Conservation (phyloP, 2,888 invertebrate species). For the Notodonta ziczac region DNA sequence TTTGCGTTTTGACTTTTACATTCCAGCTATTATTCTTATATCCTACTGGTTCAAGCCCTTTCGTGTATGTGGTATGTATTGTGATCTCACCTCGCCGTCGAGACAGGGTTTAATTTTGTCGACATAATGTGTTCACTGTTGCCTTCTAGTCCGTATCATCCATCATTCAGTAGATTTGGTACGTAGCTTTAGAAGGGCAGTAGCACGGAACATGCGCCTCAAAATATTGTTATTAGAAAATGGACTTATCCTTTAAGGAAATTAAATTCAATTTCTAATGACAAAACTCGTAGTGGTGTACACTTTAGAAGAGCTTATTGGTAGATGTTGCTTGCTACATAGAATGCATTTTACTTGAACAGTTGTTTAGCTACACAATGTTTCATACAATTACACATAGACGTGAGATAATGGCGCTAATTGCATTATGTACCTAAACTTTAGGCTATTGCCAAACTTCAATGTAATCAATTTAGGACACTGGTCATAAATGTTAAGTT, state of each 20-base stretch:
- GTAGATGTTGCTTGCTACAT: slow-evolving; percentile 5
- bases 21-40: background rate
- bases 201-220: background rate
- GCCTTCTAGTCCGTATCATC: slow-evolving; percentile 31
- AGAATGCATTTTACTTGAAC: background rate
- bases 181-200: too few relatives aligned
- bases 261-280: background rate
- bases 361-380: too few relatives aligned
- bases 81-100: slow-evolving; percentile 40
- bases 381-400: too few relatives aligned
- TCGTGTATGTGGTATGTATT: slow-evolving; percentile 14
- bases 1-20: background rate
- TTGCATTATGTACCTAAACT: too few relatives aligned
- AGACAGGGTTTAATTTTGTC: slow-evolving; percentile 44
- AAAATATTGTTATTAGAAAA: background rate
- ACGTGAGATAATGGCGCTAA: too few relatives aligned
- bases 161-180: slow-evolving; percentile 10
- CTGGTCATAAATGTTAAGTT: too few relatives aligned
- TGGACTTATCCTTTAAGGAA: background rate
- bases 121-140: slow-evolving; percentile 49
- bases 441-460: too few relatives aligned
- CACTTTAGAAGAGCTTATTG: slow-evolving; percentile 6
- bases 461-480: too few relatives aligned
- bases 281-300: background rate
- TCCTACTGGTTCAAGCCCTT: slow-evolving; percentile 21